These are phyloP conservation scores for Acrossocheilus wenchowensis DNA, from an alignment of 2,797 vertebrate genomes.

Conservation along the genomic window DNA sequence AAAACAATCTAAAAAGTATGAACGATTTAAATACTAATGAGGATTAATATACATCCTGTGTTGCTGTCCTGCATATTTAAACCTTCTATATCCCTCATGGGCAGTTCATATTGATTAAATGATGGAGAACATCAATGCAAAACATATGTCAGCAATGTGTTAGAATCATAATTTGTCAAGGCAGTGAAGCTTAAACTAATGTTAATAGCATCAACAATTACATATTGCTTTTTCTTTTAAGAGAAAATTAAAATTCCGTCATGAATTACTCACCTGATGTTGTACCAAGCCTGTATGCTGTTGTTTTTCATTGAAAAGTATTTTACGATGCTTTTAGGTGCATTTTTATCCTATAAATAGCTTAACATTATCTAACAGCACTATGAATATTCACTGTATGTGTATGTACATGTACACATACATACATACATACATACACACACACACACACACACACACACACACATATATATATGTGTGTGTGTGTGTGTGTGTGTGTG, in stretches of 20 bases:
- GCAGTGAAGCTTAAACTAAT: conserved; percentile 43
- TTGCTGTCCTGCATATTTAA: background rate
- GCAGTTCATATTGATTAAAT: conserved; percentile 44
- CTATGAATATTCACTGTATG: background rate
- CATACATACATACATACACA: too few species aligned
- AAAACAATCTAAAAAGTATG: background rate
- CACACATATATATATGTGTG: too few species aligned
- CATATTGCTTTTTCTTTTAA: conserved; percentile 2
- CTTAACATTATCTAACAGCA: background rate
- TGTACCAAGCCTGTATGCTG: background rate
- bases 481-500: too few species aligned
- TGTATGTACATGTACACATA: too few species aligned
- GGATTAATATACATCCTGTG: background rate
- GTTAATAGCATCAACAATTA: conserved; percentile 35
- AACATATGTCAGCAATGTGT: conserved; percentile 52
- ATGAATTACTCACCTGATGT: background rate
- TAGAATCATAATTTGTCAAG: conserved; percentile 52
- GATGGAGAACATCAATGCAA: conserved; percentile 49
- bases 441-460: too few species aligned
- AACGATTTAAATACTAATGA: background rate
- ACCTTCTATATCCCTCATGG: conserved; percentile 27
- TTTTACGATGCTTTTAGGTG: background rate
- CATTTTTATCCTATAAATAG: background rate
- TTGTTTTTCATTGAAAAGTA: background rate
- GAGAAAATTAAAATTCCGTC: background rate